Evolutionary conservation across 2,888 invertebrate species (phyloP).

Genomic region (Melinaea marsaeus): DNA sequence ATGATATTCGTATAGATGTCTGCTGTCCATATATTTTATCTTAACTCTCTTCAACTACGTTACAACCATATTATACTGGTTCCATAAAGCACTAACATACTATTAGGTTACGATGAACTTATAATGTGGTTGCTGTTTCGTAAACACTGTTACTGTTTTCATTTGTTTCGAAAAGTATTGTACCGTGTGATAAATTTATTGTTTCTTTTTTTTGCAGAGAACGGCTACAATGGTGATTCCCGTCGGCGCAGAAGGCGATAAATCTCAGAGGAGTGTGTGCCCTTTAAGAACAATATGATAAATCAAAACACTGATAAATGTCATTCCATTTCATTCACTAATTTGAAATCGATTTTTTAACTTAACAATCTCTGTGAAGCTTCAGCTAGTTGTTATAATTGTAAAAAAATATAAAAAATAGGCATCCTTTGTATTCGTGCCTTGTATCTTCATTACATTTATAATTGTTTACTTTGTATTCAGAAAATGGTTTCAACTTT

Average conservation of each 20-base stretch:
- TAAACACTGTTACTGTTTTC: conserved; percentile 2
- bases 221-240: conserved; percentile 71
- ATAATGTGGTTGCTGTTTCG: neutral
- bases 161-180: neutral
- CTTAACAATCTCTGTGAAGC: conserved; percentile 10
- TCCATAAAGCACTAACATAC: neutral
- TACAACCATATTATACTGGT: neutral
- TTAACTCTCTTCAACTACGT: neutral
- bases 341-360: conserved; percentile 15
- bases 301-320: conserved; percentile 35
- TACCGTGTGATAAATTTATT: conserved; percentile 5
- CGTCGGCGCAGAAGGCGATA: conserved; percentile 71
- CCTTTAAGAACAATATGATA: conserved; percentile 35
- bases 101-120: neutral
- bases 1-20: conserved; percentile 22
- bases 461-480: too few species aligned
- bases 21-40: conserved; percentile 30
- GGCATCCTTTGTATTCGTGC: too few species aligned
- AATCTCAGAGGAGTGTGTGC: conserved; percentile 34
- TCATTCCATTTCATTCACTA: conserved; percentile 49
- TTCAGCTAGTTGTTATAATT: too few species aligned
- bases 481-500: too few species aligned
- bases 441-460: too few species aligned
- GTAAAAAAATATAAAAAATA: too few species aligned
- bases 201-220: conserved; percentile 62